phyloP scores from a whole-genome alignment of 2,797 vertebrate genomes.

The Tapera naevia region DNA sequence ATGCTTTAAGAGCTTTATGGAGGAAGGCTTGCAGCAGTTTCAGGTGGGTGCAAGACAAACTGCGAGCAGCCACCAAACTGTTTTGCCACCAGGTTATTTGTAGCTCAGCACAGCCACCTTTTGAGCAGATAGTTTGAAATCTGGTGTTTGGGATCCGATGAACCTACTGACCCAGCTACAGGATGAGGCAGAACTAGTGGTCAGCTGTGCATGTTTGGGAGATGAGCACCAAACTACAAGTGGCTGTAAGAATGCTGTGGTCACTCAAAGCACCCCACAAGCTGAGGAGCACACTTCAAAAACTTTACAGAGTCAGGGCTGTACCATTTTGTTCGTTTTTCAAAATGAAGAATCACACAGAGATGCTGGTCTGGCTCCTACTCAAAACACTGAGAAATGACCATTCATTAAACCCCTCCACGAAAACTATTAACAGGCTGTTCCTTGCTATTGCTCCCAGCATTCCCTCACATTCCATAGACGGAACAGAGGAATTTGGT shows the following conservation, averaged over 20 bases:
- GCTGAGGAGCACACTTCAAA: neutral
- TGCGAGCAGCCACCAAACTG: neutral
- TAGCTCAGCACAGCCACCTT: neutral
- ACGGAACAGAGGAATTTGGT: accelerated
- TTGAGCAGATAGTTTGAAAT: neutral
- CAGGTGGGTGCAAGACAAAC: neutral
- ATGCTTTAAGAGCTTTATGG: no score
- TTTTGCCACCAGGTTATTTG: neutral
- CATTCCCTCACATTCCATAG: accelerated
- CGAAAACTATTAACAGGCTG: neutral
- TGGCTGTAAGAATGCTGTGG: neutral
- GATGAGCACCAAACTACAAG: accelerated
- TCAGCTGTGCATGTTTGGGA: neutral
- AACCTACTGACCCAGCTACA: neutral
- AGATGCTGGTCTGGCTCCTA: neutral
- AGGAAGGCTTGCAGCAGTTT: neutral
- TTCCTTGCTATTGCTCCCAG: neutral
- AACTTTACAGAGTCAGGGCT: neutral
- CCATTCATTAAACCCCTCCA: neutral
- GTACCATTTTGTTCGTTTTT: neutral
- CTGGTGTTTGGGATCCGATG: neutral
- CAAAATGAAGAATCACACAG: neutral
- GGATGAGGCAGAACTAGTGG: neutral
- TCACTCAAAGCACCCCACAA: neutral
- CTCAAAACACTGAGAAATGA: neutral